A percentile compares a stretch with the other conserved stretches of the same genome.
Conservation (phyloP, 1,140 invertebrate species). For the Listronotus bonariensis region DNA sequence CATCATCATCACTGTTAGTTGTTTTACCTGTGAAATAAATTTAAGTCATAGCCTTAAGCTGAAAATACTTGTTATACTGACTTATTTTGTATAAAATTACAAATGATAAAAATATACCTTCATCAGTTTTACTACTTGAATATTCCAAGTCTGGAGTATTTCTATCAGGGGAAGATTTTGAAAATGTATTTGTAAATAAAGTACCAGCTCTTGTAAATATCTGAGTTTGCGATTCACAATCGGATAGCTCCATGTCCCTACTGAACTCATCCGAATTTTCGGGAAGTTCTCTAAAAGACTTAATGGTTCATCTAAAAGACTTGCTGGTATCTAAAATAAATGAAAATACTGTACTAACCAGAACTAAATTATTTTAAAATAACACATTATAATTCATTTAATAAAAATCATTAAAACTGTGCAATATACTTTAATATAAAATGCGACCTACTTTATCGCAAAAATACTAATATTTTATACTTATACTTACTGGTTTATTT, state of each 20-base stretch:
- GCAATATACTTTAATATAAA: not conserved
- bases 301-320: slow-evolving; percentile 43
- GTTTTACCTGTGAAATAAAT: slow-evolving; percentile 16
- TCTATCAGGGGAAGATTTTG: slow-evolving; percentile 49
- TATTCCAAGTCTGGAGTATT: slow-evolving; percentile 54
- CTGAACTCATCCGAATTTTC: slow-evolving; percentile 60
- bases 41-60: too few species aligned
- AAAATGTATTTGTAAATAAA: slow-evolving; percentile 59
- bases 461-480: not conserved
- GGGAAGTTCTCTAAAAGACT: slow-evolving; percentile 48
- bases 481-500: slow-evolving; percentile 14
- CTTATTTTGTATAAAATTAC: too few species aligned
- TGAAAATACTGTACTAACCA: too few species aligned
- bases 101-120: slow-evolving; percentile 48
- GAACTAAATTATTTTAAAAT: too few species aligned
- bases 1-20: slow-evolving; percentile 61
- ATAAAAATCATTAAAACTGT: too few species aligned
- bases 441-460: not conserved
- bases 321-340: slow-evolving; percentile 12
- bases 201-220: slow-evolving; percentile 62
- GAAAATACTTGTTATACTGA: too few species aligned
- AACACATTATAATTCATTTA: too few species aligned
- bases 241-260: slow-evolving; percentile 60
- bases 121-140: slow-evolving; percentile 45
- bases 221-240: slow-evolving; percentile 62